Conservation (phyloP, 1,140 invertebrate genomes). For the Formica selysi region DNA sequence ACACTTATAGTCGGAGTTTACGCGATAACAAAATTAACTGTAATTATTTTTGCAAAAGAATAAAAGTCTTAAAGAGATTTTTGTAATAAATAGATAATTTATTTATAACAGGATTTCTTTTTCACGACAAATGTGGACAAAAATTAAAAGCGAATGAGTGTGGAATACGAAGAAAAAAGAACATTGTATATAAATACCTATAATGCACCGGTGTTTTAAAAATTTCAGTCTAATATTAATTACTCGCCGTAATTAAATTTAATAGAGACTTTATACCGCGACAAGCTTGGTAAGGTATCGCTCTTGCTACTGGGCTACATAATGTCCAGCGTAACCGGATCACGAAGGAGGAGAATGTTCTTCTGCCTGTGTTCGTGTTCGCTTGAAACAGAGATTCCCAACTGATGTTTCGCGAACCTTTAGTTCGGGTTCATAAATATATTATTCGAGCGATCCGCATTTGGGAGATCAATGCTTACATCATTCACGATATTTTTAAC, state of each 20-base stretch:
- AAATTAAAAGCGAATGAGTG: not conserved
- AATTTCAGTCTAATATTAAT: slow-evolving; percentile 32
- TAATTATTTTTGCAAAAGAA: slow-evolving; percentile 2
- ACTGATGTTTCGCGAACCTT: slow-evolving; percentile 35
- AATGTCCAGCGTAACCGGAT: slow-evolving; percentile 76
- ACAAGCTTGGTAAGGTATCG: slow-evolving; percentile 42
- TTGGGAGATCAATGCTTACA: not conserved
- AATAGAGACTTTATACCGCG: slow-evolving; percentile 44
- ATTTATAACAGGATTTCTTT: not conserved
- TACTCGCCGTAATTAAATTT: slow-evolving; percentile 55
- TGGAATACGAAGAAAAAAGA: not conserved
- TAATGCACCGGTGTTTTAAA: not conserved
- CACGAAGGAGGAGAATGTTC: slow-evolving; percentile 66
- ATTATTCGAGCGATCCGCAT: not conserved
- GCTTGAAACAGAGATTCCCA: slow-evolving; percentile 55
- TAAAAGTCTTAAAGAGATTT: not conserved
- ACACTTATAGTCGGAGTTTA: slow-evolving; percentile 11
- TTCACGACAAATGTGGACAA: not conserved
- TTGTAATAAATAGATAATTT: not conserved
- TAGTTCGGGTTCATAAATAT: not conserved
- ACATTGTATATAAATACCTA: not conserved
- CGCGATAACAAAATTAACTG: slow-evolving; percentile 10
- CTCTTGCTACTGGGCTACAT: slow-evolving; percentile 60
- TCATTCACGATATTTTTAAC: not conserved
- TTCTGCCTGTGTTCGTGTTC: slow-evolving; percentile 32